Percentiles rank a stretch among this genome's conserved stretches.
phyloP scores from a whole-genome alignment of 2,888 invertebrate genomes.

The Callinectes sapidus region DNA sequence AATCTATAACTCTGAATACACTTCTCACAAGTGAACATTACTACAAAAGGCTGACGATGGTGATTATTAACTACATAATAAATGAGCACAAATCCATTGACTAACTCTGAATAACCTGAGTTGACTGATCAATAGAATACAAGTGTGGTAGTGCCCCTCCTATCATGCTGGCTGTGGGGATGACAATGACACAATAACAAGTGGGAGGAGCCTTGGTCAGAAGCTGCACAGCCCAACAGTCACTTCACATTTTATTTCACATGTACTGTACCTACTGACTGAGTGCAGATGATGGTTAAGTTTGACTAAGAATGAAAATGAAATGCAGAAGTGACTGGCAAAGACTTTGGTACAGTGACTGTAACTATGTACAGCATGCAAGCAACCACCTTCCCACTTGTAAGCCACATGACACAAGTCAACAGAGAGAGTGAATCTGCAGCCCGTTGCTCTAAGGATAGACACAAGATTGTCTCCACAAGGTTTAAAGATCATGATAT shows the following conservation, averaged over 20 bases:
- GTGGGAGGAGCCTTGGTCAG: conserved; percentile 42
- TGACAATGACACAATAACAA: conserved; percentile 41
- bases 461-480: not conserved
- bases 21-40: not conserved
- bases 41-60: not conserved
- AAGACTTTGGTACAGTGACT: not conserved
- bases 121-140: not conserved
- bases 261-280: not conserved
- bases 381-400: conserved; percentile 60
- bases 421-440: conserved; percentile 55
- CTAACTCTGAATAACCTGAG: not conserved
- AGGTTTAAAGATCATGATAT: not conserved
- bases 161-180: conserved; percentile 54
- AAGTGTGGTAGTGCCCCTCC: conserved; percentile 29
- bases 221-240: conserved; percentile 33
- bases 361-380: conserved; percentile 60
- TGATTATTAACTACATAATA: not conserved
- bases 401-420: conserved; percentile 61
- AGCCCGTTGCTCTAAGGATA: conserved; percentile 62
- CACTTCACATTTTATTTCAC: not conserved
- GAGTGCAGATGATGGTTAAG: not conserved
- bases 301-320: not conserved
- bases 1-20: not conserved
- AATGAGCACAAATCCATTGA: not conserved
- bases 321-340: conserved; percentile 21